phyloP scores from a whole-genome alignment of 2,797 vertebrate genomes.

The Poecile montanus region DNA sequence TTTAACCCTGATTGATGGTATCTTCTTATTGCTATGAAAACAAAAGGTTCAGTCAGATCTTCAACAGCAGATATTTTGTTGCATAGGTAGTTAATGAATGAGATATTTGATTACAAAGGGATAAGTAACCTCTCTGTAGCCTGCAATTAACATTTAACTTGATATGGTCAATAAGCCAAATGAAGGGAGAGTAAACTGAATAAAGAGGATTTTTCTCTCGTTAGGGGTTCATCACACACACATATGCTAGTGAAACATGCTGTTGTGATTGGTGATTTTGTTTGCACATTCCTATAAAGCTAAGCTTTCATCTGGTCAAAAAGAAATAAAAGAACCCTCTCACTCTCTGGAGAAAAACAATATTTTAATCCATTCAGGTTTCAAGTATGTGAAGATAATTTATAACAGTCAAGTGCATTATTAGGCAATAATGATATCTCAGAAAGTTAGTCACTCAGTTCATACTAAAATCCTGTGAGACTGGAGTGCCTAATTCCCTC shows the following conservation, averaged over 20 bases:
- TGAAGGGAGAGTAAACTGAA: slow-evolving; percentile 60
- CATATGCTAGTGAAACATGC: background rate
- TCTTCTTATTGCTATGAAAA: slow-evolving; percentile 45
- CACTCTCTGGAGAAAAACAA: slow-evolving; percentile 12
- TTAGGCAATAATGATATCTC: slow-evolving; percentile 27
- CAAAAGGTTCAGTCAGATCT: slow-evolving; percentile 55
- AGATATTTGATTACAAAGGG: slow-evolving; percentile 84
- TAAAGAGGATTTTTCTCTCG: slow-evolving; percentile 46
- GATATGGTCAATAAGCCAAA: slow-evolving; percentile 77
- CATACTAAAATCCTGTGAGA: slow-evolving; percentile 27
- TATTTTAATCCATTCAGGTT: slow-evolving; percentile 53
- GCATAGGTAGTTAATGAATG: slow-evolving; percentile 75
- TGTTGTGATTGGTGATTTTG: slow-evolving; percentile 32
- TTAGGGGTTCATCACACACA: slow-evolving; percentile 28
- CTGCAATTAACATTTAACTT: slow-evolving; percentile 85
- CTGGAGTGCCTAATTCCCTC: slow-evolving; percentile 16
- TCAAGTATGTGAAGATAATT: slow-evolving; percentile 47
- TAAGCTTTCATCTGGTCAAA: slow-evolving; percentile 27
- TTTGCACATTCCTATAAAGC: slow-evolving; percentile 38
- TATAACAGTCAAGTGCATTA: slow-evolving; percentile 19
- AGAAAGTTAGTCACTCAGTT: slow-evolving; percentile 15
- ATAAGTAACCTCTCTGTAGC: slow-evolving; percentile 80
- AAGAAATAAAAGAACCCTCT: background rate
- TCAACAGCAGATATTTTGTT: slow-evolving; percentile 67
- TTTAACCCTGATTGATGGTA: background rate